These are phyloP conservation scores for Tolypeutes matacus DNA, from an alignment of 2,797 vertebrate species.

Conservation along the genomic window DNA sequence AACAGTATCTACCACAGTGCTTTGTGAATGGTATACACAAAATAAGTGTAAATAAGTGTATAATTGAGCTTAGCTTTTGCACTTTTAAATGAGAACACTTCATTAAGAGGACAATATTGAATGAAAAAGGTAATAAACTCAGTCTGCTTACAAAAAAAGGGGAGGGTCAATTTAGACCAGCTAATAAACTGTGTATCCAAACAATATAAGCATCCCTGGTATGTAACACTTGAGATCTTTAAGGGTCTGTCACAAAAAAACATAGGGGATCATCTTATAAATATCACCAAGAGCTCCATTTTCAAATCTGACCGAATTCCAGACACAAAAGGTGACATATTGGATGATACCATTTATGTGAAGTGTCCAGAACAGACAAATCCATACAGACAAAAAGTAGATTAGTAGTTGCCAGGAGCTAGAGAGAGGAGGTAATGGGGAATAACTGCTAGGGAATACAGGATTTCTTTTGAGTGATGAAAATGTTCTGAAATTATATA, in stretches of 20 bases:
- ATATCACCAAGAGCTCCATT: background rate
- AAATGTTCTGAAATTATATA: conserved; percentile 34
- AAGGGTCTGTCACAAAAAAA: background rate
- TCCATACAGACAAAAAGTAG: background rate
- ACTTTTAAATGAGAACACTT: conserved; percentile 45
- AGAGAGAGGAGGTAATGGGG: background rate
- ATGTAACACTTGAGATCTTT: background rate
- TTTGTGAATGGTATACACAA: background rate
- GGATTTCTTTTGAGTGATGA: background rate
- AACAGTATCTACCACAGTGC: background rate
- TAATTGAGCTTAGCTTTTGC: conserved; percentile 4
- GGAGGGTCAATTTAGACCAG: background rate
- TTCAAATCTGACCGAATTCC: conserved; percentile 15
- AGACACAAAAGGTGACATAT: background rate
- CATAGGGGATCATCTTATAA: background rate
- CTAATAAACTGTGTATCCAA: background rate
- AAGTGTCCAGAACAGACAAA: background rate
- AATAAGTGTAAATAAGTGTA: conserved; percentile 2
- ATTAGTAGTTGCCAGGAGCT: background rate
- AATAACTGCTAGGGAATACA: background rate
- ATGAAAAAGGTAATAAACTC: background rate
- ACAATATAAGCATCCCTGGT: background rate
- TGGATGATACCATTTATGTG: background rate
- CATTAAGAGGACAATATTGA: conserved; percentile 21
- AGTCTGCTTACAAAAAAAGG: background rate